These are phyloP conservation scores for Polypterus senegalus DNA, from an alignment of 2,113 vertebrate species.

Conservation along the genomic window DNA sequence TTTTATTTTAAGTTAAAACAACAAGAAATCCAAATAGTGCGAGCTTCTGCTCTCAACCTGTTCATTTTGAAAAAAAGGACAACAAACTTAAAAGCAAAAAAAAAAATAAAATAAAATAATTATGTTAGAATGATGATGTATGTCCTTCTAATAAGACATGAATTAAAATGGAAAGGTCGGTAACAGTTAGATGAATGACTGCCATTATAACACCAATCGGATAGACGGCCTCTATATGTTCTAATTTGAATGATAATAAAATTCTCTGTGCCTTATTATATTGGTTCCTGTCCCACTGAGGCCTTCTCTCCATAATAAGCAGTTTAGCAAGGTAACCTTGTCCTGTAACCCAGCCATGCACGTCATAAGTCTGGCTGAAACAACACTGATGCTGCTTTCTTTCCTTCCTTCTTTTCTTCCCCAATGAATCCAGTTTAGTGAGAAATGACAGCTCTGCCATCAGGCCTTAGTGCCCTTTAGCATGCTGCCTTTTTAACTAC, in stretches of 20 bases:
- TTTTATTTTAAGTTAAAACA: too few species aligned
- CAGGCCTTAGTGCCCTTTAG: too few species aligned
- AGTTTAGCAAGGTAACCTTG: conserved; percentile 64
- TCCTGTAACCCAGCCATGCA: conserved; percentile 37
- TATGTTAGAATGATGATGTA: conserved; percentile 77
- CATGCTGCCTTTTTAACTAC: too few species aligned
- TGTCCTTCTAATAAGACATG: conserved; percentile 72
- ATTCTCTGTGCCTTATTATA: conserved; percentile 42
- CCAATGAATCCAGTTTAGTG: too few species aligned
- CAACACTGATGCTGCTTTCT: too few species aligned
- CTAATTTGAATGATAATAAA: conserved; percentile 83
- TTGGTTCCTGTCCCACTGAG: conserved; percentile 46
- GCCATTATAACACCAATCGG: conserved; percentile 85
- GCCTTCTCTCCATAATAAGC: conserved; percentile 52
- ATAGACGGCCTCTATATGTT: conserved; percentile 71
- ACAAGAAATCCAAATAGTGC: too few species aligned
- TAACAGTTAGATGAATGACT: conserved; percentile 77
- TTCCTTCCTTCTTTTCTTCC: too few species aligned
- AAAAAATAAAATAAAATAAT: conserved; percentile 39
- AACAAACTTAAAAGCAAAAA: too few species aligned
- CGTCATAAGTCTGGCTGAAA: too few species aligned
- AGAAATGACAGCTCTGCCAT: too few species aligned
- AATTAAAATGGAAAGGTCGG: conserved; percentile 83
- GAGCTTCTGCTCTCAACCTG: too few species aligned
- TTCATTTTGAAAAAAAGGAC: too few species aligned